Conservation (phyloP, 2,113 vertebrate genomes). For the Myotis brandtii region DNA sequence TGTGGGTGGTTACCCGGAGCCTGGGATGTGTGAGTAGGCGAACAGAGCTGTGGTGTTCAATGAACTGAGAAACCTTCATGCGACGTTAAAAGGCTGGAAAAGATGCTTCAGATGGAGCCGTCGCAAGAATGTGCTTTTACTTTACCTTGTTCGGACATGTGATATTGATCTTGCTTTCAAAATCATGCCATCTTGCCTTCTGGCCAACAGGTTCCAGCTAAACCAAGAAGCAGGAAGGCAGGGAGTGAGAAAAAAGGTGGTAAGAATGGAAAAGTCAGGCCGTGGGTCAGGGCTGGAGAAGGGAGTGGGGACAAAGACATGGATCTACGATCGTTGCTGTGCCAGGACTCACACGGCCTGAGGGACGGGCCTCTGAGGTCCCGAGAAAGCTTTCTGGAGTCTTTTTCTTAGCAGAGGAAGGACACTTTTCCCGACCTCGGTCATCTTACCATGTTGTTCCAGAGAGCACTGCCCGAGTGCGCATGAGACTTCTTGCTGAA, state of each 20-base stretch:
- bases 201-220: conserved; percentile 86
- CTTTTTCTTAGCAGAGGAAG: background rate
- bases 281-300: background rate
- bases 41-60: background rate
- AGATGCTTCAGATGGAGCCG: background rate
- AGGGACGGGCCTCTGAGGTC: background rate
- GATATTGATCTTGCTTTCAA: conserved; percentile 74
- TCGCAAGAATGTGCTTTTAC: background rate
- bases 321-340: background rate
- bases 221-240: background rate
- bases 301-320: fast-evolving
- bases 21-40: background rate
- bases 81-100: background rate
- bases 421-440: fast-evolving
- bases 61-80: background rate
- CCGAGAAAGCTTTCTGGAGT: background rate
- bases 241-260: background rate
- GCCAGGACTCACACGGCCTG: background rate
- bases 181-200: conserved; percentile 73
- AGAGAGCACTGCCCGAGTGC: conserved; percentile 82
- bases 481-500: conserved; percentile 85
- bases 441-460: conserved; percentile 89
- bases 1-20: background rate
- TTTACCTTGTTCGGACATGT: conserved; percentile 85
- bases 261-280: background rate